Evolutionary conservation across 1,140 invertebrate genomes (phyloP).

Genomic region (Drosophila nannoptera): DNA sequence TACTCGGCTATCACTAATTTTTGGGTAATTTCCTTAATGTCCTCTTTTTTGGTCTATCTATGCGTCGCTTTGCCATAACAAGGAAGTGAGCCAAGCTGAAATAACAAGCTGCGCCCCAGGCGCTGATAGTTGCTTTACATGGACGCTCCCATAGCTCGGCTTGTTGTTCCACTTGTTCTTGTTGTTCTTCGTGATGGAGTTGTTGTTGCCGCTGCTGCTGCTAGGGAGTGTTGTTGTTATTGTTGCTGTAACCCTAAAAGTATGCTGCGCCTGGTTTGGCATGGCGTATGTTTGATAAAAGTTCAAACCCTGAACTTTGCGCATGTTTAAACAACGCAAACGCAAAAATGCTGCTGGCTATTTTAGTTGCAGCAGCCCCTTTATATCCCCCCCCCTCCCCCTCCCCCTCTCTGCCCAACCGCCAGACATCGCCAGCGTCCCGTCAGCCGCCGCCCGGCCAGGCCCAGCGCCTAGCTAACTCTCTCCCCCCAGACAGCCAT

Average conservation of each 20-base stretch:
- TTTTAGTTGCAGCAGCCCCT: constrained; percentile 63
- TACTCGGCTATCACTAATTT: constrained; percentile 62
- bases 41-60: constrained; percentile 56
- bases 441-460: constrained; percentile 2
- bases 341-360: constrained; percentile 78
- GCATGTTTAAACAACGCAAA: constrained; percentile 78
- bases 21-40: constrained; percentile 77
- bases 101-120: constrained; percentile 69
- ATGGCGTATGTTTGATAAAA: constrained; percentile 76
- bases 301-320: constrained; percentile 77
- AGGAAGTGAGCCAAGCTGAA: constrained; percentile 71
- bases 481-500: constrained; percentile 27
- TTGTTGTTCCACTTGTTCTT: constrained; percentile 41
- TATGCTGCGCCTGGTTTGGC: constrained; percentile 41
- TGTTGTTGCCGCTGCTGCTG: constrained; percentile 1
- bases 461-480: neutral
- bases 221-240: too few species aligned
- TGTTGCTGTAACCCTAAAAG: constrained; percentile 44
- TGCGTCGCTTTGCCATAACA: constrained; percentile 35
- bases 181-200: constrained; percentile 34
- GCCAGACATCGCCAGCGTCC: neutral
- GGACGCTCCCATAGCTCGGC: constrained; percentile 21
- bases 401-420: neutral
- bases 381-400: constrained; percentile 2
- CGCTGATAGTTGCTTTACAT: constrained; percentile 70